Percentiles rank a stretch among this genome's conserved stretches.
Evolutionary conservation across 2,888 invertebrate genomes (phyloP).

Genomic region (Miltochrista miniata): DNA sequence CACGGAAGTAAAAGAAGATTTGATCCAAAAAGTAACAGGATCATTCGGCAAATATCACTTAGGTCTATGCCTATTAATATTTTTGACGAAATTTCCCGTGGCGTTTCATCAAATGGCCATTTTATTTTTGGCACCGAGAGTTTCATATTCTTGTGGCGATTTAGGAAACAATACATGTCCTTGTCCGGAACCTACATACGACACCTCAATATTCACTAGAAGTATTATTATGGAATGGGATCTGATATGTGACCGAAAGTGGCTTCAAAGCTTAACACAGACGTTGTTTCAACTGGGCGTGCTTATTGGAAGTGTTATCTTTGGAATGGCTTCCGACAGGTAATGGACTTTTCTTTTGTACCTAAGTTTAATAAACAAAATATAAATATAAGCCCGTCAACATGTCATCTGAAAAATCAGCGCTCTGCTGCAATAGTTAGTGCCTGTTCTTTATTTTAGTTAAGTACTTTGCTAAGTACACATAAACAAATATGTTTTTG

Average conservation of each 20-base stretch:
- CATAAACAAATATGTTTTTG: no score
- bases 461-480: no score
- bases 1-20: slow-evolving; percentile 41
- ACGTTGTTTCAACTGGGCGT: slow-evolving; percentile 90
- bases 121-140: slow-evolving; percentile 75
- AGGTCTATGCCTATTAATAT: slow-evolving; percentile 45
- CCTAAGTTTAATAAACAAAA: no score
- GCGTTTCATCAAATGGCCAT: slow-evolving; percentile 81
- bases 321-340: slow-evolving; percentile 91
- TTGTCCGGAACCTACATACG: slow-evolving; percentile 83
- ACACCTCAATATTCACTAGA: slow-evolving; percentile 86
- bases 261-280: slow-evolving; percentile 88
- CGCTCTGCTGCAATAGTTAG: no score
- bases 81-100: slow-evolving; percentile 72
- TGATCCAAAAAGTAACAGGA: slow-evolving; percentile 71
- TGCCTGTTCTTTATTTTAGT: no score
- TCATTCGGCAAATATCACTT: slow-evolving; percentile 80
- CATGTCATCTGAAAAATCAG: no score
- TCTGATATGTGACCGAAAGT: slow-evolving; percentile 86
- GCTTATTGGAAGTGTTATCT: slow-evolving; percentile 87
- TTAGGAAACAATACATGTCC: slow-evolving; percentile 70
- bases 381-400: no score
- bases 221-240: slow-evolving; percentile 91
- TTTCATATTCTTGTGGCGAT: slow-evolving; percentile 41
- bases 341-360: slow-evolving; percentile 49